A percentile compares a stretch with the other conserved stretches of the same genome.
Conservation (phyloP, 64 coral and sea anemone species). For the Dendronephthya gigantea region DNA sequence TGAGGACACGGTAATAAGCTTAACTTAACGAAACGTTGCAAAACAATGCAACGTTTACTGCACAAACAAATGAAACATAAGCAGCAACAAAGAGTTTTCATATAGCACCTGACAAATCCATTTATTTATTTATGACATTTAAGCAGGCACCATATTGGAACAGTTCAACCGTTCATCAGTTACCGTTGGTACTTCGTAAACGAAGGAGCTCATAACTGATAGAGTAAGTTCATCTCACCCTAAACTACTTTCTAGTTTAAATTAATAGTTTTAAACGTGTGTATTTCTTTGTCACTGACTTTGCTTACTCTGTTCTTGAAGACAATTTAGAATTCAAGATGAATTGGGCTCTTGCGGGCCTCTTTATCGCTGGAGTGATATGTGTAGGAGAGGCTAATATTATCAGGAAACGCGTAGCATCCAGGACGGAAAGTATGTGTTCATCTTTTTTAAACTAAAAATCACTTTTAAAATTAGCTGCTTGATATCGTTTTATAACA, state of each 20-base stretch:
- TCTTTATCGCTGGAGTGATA: not conserved
- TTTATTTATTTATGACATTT: slow-evolving; percentile 15
- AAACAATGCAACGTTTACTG: not conserved
- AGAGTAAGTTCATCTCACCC: not conserved
- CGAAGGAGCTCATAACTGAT: not conserved
- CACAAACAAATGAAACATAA: not conserved
- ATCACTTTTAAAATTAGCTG: not conserved
- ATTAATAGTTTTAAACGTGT: not conserved
- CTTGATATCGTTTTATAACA: too few species aligned
- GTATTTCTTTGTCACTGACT: not conserved
- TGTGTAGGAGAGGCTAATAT: not conserved
- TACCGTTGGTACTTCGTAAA: not conserved
- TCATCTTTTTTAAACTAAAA: not conserved
- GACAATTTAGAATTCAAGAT: not conserved
- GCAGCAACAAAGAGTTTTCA: not conserved
- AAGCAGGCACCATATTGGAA: not conserved
- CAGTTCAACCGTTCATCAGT: slow-evolving; percentile 5
- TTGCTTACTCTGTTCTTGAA: not conserved
- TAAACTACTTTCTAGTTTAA: not conserved
- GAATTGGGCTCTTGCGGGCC: not conserved
- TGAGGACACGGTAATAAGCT: slow-evolving; percentile 2
- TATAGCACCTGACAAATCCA: slow-evolving; percentile 11
- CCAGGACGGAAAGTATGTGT: not conserved
- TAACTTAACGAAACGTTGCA: not conserved
- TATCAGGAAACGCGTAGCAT: not conserved